Evolutionary conservation across 2,888 invertebrate species (phyloP).

Genomic region (Alentia gelatinosa): DNA sequence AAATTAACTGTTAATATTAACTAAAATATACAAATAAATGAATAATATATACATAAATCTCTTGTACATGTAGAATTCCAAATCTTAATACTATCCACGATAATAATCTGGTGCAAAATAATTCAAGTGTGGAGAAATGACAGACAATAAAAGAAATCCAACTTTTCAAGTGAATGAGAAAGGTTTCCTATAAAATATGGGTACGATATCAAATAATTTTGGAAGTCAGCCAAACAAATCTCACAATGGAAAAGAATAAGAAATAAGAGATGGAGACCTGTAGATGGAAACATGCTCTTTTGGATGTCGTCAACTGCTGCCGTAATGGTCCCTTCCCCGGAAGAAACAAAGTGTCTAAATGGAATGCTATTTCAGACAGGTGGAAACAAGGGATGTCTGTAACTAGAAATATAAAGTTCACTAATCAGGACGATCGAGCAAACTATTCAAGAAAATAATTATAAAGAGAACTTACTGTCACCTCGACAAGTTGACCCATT

Average conservation of each 20-base stretch:
- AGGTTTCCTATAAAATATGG: neutral
- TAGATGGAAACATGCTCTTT: neutral
- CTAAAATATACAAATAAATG: neutral
- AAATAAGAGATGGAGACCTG: neutral
- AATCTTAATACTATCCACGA: neutral
- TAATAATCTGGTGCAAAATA: neutral
- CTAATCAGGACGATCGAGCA: too few relatives aligned
- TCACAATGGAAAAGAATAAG: neutral
- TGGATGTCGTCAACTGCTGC: neutral
- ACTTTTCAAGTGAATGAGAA: neutral
- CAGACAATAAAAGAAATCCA: neutral
- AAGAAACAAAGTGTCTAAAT: conserved; percentile 9
- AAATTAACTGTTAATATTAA: neutral
- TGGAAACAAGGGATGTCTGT: too few relatives aligned
- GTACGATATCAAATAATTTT: neutral
- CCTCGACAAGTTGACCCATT: too few relatives aligned
- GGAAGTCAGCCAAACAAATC: neutral
- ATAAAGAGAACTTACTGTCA: too few relatives aligned
- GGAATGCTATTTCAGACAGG: neutral
- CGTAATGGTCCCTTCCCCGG: neutral
- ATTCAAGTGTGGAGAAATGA: neutral
- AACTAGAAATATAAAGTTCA: too few relatives aligned
- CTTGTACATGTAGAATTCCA: neutral
- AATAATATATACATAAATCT: neutral
- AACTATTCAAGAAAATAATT: too few relatives aligned